Evolutionary conservation across 1,140 invertebrate genomes (phyloP), one percentile per base, ranked within the genome.

Genomic region (Reticulitermes speratus): DNA sequence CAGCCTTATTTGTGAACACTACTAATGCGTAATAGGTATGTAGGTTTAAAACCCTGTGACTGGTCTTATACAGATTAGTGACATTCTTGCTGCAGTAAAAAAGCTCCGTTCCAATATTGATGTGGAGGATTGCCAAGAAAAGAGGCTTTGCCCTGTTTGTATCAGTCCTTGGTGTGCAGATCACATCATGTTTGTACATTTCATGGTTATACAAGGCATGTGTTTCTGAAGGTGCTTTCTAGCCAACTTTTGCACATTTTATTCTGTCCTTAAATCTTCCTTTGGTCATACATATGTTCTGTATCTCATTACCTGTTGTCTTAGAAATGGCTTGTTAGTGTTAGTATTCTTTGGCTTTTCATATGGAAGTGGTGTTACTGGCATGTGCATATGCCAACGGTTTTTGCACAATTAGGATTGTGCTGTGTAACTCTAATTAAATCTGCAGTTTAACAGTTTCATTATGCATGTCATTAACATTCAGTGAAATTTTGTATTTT

Each of bases 71-170:
- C 38, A 38, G 38, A 38, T 38, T 38, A 38, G 38, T 38, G 38
- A 38, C 5, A 38, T 38, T 38, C 38, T 38, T 38, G 38, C 38
- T 38, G 38, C 25, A 75, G 65, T 55, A 21, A 75, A 65, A 65
- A 30, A n/a, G 65, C 25, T 30, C 9, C n/a, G 65, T 75, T 75
- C n/a, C 65, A 75, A 75, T 75, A 30, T 75, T 75, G 65, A 6
- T 30, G n/a, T 75, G 65, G 65, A 75, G 65, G 65, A 75, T 75
- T 75, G 65, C 65, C 65, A 75, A 75, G 65, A 75, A 75, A 75
- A 75, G 65, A 75, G 65, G 30, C 65, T 75, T 75, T 75, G 65
- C 25, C 65, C 65, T 75, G 3, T 75, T 25, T 55, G 52, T 75
- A 75, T 75, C 65, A 75, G 65, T 25, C 25, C n/a, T 30, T 16